These are phyloP conservation scores for Protonemura montana DNA, from an alignment of 2,888 invertebrate genomes.

Conservation along the genomic window DNA sequence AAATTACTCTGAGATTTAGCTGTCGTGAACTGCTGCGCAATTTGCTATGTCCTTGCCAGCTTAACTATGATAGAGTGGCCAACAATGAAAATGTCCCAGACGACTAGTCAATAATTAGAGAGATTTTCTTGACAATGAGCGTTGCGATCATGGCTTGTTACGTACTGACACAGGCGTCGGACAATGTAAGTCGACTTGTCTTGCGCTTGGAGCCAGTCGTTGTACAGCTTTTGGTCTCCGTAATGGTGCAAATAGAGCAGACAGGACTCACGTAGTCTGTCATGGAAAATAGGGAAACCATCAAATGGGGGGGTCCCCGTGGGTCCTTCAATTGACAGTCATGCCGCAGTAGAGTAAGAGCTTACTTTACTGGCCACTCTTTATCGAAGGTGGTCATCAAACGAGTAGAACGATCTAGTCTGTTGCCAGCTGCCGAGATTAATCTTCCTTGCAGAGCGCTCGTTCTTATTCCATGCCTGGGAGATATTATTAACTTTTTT, in stretches of 20 bases:
- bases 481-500: too few species aligned
- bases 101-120: not conserved
- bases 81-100: not conserved
- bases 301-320: too few species aligned
- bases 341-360: not conserved
- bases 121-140: not conserved
- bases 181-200: not conserved
- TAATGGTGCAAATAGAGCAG: not conserved
- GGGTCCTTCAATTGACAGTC: too few species aligned
- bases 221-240: not conserved
- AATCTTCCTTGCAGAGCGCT: not conserved
- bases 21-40: not conserved
- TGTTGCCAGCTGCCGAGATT: not conserved
- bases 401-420: not conserved
- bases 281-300: not conserved
- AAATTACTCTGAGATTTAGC: not conserved
- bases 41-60: not conserved
- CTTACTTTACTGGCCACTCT: constrained; percentile 43
- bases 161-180: not conserved
- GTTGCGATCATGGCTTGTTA: not conserved
- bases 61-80: not conserved
- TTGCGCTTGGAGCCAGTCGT: not conserved
- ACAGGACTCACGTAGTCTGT: not conserved
- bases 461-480: not conserved
- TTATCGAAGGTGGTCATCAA: constrained; percentile 32